Base-by-base conservation (phyloP, 2,113 vertebrate species). In the Cavia aperea region DNA sequence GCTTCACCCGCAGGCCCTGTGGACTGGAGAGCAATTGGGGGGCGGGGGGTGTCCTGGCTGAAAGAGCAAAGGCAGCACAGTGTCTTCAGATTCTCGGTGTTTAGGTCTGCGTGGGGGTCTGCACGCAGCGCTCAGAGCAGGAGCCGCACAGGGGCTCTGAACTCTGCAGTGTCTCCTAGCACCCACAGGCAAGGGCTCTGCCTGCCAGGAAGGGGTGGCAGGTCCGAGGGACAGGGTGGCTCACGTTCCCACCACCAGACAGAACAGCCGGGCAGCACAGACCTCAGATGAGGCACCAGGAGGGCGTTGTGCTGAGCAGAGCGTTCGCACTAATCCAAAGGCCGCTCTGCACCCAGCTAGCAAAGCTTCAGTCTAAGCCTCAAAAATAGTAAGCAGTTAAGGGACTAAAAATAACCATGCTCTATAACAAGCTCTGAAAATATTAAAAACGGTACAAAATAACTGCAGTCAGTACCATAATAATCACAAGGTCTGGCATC, bases 101-200 rank as follows among this genome's bases (percentile, higher is more conserved):
- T 54, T 54, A 9, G 33, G 7, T 33, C 16, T 16, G 10, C 51
- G 75, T 26, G 46, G 66, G 10, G 24, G 5, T 6, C 43, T 16
- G 18, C 0, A 4, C 0, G 39, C 46, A 62, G 2, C 1, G 15
- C 1, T 0, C 2, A 3, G 62, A 10, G 8, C 26, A 56, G 56
- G 56, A 18, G 46, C 51, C 0, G 43, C 9, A 43, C 9, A 60
- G 31, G 19, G 2, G 6, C 39, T 33, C 63, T 2, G 11, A 5
- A 13, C 24, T 29, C 11, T 0, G 14, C 5, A 11, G 7, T 6
- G 51, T 5, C 24, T 26, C 4, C 14, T 36, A 1, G 63, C 7
- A 0, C 0, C 6, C 7, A 2, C 9, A 0, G 2, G 10, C n/a
- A 1, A 23, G 19, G 68, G 18, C 68, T 39, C n/a, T 72, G 68